These are phyloP conservation scores for Stigmatopora nigra DNA, from an alignment of 2,113 vertebrate genomes.

Conservation along the genomic window DNA sequence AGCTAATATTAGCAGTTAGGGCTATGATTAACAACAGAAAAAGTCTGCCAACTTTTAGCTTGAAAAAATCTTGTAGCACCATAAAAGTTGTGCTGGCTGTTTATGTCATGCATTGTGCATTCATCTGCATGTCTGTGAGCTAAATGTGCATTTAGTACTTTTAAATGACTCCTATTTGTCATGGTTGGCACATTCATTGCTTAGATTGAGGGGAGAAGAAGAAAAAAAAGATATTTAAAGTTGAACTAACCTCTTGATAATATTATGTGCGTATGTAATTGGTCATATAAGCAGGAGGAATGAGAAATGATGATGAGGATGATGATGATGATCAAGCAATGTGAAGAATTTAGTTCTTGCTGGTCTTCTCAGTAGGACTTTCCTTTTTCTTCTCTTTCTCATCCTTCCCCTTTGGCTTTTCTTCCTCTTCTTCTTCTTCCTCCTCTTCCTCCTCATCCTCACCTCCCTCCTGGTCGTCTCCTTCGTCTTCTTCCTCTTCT, in stretches of 20 bases:
- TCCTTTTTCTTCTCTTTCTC: conserved; percentile 51
- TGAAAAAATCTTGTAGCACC: conserved; percentile 71
- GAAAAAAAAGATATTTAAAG: background rate
- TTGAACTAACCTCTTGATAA: background rate
- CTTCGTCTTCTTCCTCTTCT: conserved; percentile 26
- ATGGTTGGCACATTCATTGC: conserved; percentile 46
- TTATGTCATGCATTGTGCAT: conserved; percentile 37
- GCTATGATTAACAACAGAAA: conserved; percentile 45
- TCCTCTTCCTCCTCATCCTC: conserved; percentile 39
- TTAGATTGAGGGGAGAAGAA: background rate
- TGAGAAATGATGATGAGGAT: conserved; percentile 23
- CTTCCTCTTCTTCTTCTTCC: conserved; percentile 25
- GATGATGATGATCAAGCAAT: conserved; percentile 8
- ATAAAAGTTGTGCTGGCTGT: conserved; percentile 61
- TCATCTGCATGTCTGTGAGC: conserved; percentile 42
- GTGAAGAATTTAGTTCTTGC: conserved; percentile 63
- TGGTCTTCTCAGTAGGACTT: conserved; percentile 53
- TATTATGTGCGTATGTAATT: conserved; percentile 3
- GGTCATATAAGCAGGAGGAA: conserved; percentile 31
- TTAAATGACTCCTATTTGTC: conserved; percentile 29
- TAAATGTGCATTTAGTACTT: conserved; percentile 32
- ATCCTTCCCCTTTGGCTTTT: conserved; percentile 18
- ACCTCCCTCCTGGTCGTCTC: conserved; percentile 16
- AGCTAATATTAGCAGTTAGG: background rate
- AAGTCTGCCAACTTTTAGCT: conserved; percentile 47